Base-by-base conservation (phyloP, 2,797 vertebrate species). In the Orientallactaga sibirica region DNA sequence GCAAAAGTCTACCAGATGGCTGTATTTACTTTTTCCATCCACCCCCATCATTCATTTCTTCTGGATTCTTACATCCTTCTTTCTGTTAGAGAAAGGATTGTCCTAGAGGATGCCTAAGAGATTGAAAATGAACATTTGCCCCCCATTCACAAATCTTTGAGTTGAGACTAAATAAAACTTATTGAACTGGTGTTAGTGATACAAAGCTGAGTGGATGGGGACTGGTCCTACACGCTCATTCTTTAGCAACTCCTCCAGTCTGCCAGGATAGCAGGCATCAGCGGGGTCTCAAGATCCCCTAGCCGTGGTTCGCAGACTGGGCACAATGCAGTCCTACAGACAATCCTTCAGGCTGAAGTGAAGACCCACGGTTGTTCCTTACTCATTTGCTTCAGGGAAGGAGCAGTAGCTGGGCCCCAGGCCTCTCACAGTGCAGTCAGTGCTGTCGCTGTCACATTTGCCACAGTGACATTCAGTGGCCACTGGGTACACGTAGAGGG, bases 391-490 rank as follows among this genome's bases (percentile, higher is more conserved):
- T 64, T 98, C 97, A 22, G 64, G 74, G 84, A 98, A 98, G 90
- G 98, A 98, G n/a, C 99, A 99, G 97, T 98, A 98, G 88, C 96
- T 95, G 20, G 98, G 97, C 43, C 98, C 97, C 68, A 98, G 96
- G 5, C 97, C 98, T 84, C 98, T 96, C 25, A 97, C 97, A 0
- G 98, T 98, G 62, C 99, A 99, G 97, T 99, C 98, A 0, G 99
- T 99, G 97, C 81, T 98, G 67, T 98, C 97, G 0, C 97, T 97
- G 84, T 99, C 97, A 27, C 99, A 99, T 7, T 70, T 89, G 43
- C 95, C 97, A 55, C 99, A 99, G 29, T 98, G 95, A 92, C 99
- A 99, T 71, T 97, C 98, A 9, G 98, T 98, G 88, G 99, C 99
- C 95, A 99, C 98, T 0, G 99, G 99, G 85, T 99, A 99, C 0